phyloP scores from a whole-genome alignment of 2,113 vertebrate species.

The Clarias magur region DNA sequence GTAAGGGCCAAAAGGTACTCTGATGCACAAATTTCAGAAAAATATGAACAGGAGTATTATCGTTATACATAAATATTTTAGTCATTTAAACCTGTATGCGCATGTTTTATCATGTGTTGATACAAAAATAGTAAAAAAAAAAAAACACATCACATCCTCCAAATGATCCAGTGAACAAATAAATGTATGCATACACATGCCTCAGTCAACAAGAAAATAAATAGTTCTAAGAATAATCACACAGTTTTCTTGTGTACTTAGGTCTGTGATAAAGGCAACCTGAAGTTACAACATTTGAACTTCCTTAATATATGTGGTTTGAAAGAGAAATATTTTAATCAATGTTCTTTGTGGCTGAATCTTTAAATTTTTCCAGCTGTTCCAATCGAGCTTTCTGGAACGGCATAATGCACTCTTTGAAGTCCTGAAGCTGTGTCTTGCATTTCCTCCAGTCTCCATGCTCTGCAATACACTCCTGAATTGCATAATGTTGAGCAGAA shows the following conservation, averaged over 20 bases:
- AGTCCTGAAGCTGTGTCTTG: conserved; percentile 79
- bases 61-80: background rate
- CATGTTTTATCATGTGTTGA: background rate
- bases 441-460: conserved; percentile 88
- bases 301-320: background rate
- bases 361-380: conserved; percentile 61
- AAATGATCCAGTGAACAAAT: background rate
- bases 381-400: conserved; percentile 69
- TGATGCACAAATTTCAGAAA: no score
- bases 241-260: background rate
- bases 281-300: background rate
- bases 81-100: background rate
- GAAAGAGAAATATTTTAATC: background rate
- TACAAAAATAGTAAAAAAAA: background rate
- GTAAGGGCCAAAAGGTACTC: no score
- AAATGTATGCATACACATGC: background rate
- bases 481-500: conserved; percentile 76
- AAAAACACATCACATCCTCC: background rate
- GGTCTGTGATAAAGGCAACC: background rate
- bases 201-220: background rate
- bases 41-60: background rate
- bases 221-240: background rate
- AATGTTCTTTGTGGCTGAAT: conserved; percentile 35
- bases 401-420: conserved; percentile 84
- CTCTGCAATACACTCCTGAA: conserved; percentile 93